A percentile compares a stretch with the other conserved stretches of the same genome.
phyloP scores from a whole-genome alignment of 2,888 invertebrate species.

The Neoitamus cyanurus region DNA sequence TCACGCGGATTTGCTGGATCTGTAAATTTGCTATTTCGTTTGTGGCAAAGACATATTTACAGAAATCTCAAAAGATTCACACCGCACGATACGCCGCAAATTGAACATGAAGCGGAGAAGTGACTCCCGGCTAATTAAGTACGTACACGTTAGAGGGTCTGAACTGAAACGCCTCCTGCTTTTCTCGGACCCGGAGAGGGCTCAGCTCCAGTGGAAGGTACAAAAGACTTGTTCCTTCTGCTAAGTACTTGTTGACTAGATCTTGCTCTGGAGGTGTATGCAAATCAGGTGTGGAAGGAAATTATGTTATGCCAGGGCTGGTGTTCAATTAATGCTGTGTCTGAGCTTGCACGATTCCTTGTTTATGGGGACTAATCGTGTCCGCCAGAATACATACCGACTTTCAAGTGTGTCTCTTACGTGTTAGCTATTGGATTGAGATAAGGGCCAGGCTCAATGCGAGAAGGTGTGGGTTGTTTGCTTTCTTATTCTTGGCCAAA shows the following conservation, averaged over 20 bases:
- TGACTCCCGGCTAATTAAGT: conserved; percentile 51
- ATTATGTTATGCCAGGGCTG: conserved; percentile 51
- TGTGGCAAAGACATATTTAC: conserved; percentile 40
- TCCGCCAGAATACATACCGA: conserved; percentile 24
- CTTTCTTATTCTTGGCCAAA: conserved; percentile 25
- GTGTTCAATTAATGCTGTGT: conserved; percentile 52
- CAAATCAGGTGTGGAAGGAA: conserved; percentile 53
- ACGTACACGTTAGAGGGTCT: conserved; percentile 40
- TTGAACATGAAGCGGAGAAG: conserved; percentile 50
- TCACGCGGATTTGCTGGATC: conserved; percentile 33
- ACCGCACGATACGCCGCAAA: conserved; percentile 49
- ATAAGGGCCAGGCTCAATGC: conserved; percentile 24
- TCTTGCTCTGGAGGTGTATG: conserved; percentile 50
- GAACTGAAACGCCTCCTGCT: conserved; percentile 47
- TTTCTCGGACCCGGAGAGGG: not conserved
- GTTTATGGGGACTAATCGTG: conserved; percentile 52
- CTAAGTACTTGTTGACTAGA: conserved; percentile 49
- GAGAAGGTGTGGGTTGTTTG: conserved; percentile 19
- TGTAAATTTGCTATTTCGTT: conserved; percentile 6
- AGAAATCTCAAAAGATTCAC: conserved; percentile 46
- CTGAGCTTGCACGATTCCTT: conserved; percentile 52
- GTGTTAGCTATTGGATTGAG: conserved; percentile 43
- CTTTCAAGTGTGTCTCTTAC: conserved; percentile 44
- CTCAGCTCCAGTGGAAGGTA: conserved; percentile 8
- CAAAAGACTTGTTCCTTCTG: conserved; percentile 41